phyloP scores from a whole-genome alignment of 30 jellyfish, hydroid and myxozoan genomes.

The Mastigias papua region DNA sequence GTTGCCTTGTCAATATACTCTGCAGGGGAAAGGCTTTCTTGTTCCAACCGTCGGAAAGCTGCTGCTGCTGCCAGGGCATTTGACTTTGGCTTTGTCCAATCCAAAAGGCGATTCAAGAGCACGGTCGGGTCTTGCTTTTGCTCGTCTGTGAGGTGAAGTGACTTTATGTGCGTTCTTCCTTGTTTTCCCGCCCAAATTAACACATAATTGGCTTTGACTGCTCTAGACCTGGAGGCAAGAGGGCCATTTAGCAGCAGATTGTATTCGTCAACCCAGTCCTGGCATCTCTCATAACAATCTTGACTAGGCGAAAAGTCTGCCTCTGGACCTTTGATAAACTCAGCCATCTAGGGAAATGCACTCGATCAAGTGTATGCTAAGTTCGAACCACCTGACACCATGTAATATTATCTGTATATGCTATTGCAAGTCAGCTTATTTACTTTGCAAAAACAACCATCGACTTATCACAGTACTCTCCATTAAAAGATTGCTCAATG shows the following conservation, averaged over 20 bases:
- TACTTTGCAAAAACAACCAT: too few species aligned
- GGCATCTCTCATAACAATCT: slow-evolving; percentile 4
- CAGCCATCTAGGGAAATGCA: neutral
- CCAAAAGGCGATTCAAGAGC: neutral
- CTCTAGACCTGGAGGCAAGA: neutral
- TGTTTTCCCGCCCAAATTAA: neutral
- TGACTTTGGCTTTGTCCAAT: slow-evolving; percentile 17
- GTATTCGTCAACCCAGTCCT: slow-evolving; percentile 10
- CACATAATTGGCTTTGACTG: slow-evolving; percentile 7
- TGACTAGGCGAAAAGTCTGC: slow-evolving; percentile 10
- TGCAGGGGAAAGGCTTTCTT: neutral
- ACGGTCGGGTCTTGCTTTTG: neutral
- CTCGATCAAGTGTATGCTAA: neutral
- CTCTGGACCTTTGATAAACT: neutral
- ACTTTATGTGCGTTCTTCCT: slow-evolving; percentile 2
- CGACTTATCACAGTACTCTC: too few species aligned
- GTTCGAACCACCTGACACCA: slow-evolving; percentile 14
- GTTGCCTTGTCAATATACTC: slow-evolving; percentile 14
- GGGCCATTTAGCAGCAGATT: too few species aligned
- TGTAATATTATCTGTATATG: slow-evolving; percentile 5
- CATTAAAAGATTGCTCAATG: too few species aligned
- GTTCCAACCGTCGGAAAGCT: slow-evolving; percentile 6
- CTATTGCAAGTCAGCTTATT: neutral
- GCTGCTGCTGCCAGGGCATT: slow-evolving; percentile 22
- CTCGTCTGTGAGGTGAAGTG: slow-evolving; percentile 6